Evolutionary conservation across 2,113 vertebrate genomes (phyloP), one percentile per base, ranked within the genome.

Genomic region (Sylvicapra grimmia): DNA sequence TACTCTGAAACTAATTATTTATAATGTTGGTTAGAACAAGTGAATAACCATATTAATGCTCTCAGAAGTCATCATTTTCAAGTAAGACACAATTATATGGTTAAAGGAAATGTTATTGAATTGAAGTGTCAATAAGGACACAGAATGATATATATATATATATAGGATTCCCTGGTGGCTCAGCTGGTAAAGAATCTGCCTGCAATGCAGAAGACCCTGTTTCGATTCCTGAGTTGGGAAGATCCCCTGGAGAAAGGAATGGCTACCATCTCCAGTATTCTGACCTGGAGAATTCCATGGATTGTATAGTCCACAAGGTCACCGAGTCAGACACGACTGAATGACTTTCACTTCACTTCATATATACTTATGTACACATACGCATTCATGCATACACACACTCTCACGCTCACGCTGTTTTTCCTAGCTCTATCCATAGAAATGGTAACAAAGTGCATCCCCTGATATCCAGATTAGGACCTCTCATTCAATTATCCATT

Each of bases 1-100:
- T 82, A 75, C 75, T 96, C 90, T 93, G n/a, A 89, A 82, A 72
- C 9, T 54, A 7, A 16, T 75, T 72, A 80, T 93, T 87, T 94
- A 94, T 61, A 49, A n/a, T 72, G 11, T 75, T 56, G n/a, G 44
- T 29, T 72, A 47, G 40, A 96, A 33, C 19, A 94, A 94, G 49
- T 56, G 4, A 51, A 83, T 89, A 96, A 56, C 75, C 49, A 36
- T n/a, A 9, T 36, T 59, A 96, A 65, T 89, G 6, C 8, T 63
- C 44, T 89, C n/a, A 93, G 19, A 93, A 89, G 79, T 89, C 75
- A 89, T n/a, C 5, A 36, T 82, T 75, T 75, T 86, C 33, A 86
- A 25, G 75, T 72, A 85, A 87, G 31, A 40, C 13, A 49, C 23
- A 58, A 72, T 87, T 65, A 54, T 85, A 82, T 91, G 54, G 15